Percentiles rank a stretch among this genome's conserved stretches.
Conservation (phyloP, 2,888 invertebrate species). For the Pammene fasciana region DNA sequence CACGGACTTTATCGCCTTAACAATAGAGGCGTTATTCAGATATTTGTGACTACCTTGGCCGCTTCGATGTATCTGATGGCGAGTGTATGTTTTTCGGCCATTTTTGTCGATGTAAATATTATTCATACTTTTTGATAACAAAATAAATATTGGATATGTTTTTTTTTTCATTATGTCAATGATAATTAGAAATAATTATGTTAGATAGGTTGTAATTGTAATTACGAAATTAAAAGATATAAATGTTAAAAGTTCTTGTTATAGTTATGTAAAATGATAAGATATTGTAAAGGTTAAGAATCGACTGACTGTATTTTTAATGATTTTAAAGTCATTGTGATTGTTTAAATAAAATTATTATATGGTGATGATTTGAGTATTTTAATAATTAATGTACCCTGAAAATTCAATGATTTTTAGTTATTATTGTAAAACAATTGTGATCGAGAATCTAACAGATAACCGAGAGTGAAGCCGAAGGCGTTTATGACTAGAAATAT, state of each 20-base stretch:
- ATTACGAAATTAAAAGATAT: slow-evolving; percentile 21
- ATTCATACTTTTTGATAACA: too few relatives aligned
- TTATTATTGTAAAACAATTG: too few relatives aligned
- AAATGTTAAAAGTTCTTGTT: slow-evolving; percentile 53
- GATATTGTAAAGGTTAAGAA: slow-evolving; percentile 54
- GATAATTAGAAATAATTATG: background rate
- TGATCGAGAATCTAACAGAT: too few relatives aligned
- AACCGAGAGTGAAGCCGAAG: too few relatives aligned
- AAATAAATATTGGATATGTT: background rate
- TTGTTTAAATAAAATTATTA: slow-evolving; percentile 66
- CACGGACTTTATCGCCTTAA: too few relatives aligned
- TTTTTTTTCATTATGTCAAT: background rate
- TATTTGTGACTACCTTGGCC: too few relatives aligned
- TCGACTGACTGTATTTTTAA: slow-evolving; percentile 68
- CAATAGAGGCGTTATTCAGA: too few relatives aligned
- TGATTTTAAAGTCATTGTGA: slow-evolving; percentile 66
- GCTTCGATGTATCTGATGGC: too few relatives aligned
- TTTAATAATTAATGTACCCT: background rate
- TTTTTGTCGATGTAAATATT: too few relatives aligned
- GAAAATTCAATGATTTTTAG: too few relatives aligned
- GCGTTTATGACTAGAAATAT: too few relatives aligned
- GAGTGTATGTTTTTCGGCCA: too few relatives aligned
- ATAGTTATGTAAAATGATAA: slow-evolving; percentile 50
- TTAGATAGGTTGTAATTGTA: slow-evolving; percentile 1
- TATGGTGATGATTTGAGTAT: slow-evolving; percentile 43